Evolutionary conservation across 2,888 invertebrate species (phyloP).

Genomic region (Eupeodes luniger): DNA sequence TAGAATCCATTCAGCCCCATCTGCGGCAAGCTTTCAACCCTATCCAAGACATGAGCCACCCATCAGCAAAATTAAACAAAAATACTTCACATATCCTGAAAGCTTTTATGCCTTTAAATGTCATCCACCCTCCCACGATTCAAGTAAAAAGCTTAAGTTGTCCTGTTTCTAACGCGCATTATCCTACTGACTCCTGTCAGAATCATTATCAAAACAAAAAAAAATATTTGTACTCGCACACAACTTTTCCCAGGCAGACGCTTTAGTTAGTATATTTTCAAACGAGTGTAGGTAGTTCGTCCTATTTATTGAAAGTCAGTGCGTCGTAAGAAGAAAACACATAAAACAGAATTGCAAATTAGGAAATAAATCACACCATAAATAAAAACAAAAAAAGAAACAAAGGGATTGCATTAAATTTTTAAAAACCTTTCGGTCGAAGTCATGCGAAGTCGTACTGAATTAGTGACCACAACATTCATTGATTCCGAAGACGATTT

Average conservation of each 20-base stretch:
- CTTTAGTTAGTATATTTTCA: constrained; percentile 62
- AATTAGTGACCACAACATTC: constrained; percentile 83
- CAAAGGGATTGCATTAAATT: constrained; percentile 3
- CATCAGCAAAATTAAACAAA: neutral
- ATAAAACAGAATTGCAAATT: neutral
- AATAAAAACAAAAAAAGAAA: neutral
- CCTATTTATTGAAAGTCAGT: constrained; percentile 57
- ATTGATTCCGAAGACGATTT: constrained; percentile 84
- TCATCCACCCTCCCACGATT: constrained; percentile 29
- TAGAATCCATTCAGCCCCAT: constrained; percentile 6
- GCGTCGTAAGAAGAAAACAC: constrained; percentile 9
- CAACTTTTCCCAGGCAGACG: constrained; percentile 72
- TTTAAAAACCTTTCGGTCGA: constrained; percentile 19
- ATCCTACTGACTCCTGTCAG: constrained; percentile 66
- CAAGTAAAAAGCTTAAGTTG: constrained; percentile 30
- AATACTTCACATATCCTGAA: constrained; percentile 39
- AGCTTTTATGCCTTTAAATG: constrained; percentile 37
- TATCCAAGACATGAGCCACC: neutral
- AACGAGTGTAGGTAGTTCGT: constrained; percentile 38
- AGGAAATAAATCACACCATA: constrained; percentile 16
- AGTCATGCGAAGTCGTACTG: constrained; percentile 84
- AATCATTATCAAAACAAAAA: constrained; percentile 71
- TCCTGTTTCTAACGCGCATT: constrained; percentile 33
- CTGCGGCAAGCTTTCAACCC: neutral
- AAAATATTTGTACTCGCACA: constrained; percentile 45